These are phyloP conservation scores for Chaetops frenatus DNA, from an alignment of 2,113 vertebrate species.

Conservation along the genomic window DNA sequence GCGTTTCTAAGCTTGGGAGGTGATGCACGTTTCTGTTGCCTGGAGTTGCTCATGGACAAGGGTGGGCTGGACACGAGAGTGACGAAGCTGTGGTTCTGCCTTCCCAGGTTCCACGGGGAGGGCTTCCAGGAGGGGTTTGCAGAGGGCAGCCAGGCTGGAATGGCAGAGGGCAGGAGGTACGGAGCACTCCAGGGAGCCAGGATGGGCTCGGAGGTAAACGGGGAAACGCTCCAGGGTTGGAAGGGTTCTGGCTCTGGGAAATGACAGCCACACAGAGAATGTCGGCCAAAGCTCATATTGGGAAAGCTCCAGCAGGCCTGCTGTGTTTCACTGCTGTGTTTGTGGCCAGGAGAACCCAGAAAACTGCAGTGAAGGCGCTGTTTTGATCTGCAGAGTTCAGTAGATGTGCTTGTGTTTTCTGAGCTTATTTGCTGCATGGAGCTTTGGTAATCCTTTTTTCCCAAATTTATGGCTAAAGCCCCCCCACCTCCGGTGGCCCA, in stretches of 20 bases:
- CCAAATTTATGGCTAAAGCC: not conserved
- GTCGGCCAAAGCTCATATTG: no score
- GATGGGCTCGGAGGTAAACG: constrained; percentile 80
- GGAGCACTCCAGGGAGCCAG: constrained; percentile 79
- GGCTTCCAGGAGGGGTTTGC: constrained; percentile 83
- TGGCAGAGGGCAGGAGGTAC: constrained; percentile 72
- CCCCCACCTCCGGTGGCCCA: not conserved
- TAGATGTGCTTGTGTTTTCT: not conserved
- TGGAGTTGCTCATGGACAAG: fast-evolving
- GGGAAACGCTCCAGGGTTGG: fast-evolving
- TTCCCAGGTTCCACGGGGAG: constrained; percentile 76
- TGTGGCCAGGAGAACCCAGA: not conserved
- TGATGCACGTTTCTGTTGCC: fast-evolving
- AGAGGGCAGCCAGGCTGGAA: constrained; percentile 73
- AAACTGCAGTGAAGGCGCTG: not conserved
- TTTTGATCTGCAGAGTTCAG: not conserved
- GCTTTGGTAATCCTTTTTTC: not conserved
- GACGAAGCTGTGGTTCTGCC: not conserved
- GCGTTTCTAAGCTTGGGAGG: fast-evolving
- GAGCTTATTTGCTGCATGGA: not conserved
- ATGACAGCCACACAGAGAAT: no score
- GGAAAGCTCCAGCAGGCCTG: not conserved
- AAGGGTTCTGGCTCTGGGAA: not conserved
- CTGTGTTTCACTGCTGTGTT: not conserved
- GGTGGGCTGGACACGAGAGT: fast-evolving